phyloP scores from a whole-genome alignment of 2,797 vertebrate genomes.

The Gila robusta region DNA sequence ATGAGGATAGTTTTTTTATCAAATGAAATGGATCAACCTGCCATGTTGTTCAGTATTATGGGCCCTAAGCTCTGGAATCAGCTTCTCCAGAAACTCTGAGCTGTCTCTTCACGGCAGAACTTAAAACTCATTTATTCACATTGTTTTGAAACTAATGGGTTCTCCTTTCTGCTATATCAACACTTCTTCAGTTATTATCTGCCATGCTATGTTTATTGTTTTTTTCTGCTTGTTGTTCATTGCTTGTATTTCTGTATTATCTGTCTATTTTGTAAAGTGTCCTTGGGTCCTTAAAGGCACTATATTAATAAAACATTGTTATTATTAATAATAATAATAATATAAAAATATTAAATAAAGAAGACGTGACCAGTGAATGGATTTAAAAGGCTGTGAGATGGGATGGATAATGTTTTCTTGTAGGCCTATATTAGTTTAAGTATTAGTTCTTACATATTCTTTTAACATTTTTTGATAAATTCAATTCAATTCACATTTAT shows the following conservation, averaged over 20 bases:
- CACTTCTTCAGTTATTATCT: neutral
- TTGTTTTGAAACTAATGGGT: neutral
- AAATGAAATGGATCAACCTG: too few relatives aligned
- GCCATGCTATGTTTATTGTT: too few relatives aligned
- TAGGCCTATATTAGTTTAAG: neutral
- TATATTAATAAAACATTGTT: neutral
- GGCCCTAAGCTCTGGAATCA: neutral
- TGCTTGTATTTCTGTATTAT: neutral
- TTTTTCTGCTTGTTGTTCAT: neutral
- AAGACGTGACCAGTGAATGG: neutral
- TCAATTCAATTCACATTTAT: too few relatives aligned
- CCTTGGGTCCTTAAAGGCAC: neutral
- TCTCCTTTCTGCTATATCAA: neutral
- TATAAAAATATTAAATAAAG: neutral
- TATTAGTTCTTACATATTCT: neutral
- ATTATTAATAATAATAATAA: neutral
- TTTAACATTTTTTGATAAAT: neutral
- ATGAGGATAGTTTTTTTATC: too few relatives aligned
- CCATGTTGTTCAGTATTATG: neutral
- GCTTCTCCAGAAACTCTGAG: too few relatives aligned
- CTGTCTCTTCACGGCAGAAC: neutral
- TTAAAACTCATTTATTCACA: neutral
- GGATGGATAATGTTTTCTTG: neutral
- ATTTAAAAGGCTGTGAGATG: neutral
- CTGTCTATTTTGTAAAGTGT: neutral